Evolutionary conservation across 1,140 invertebrate genomes (phyloP), one percentile per base, ranked within the genome.

Genomic region (Scylla paramamosain): DNA sequence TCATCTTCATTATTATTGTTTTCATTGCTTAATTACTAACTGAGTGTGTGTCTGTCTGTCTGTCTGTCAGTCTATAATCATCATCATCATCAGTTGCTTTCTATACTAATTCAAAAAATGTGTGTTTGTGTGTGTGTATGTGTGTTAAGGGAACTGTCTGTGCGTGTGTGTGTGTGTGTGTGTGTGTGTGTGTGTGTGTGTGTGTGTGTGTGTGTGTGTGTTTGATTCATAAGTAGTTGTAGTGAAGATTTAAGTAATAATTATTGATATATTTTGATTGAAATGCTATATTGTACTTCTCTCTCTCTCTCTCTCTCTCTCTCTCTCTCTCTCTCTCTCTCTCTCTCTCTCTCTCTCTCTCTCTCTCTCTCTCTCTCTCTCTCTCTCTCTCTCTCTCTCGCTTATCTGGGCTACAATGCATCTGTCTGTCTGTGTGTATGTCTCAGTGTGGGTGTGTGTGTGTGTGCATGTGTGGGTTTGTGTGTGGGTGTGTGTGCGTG

Each of bases 251-350:
- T 52, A n/a, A n/a, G n/a, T n/a, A n/a, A n/a, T n/a, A n/a, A n/a
- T n/a, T n/a, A n/a, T 52, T 52, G 6, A 52, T 52, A 14, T 59
- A 59, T 59, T 59, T 4, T 59, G 52, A 59, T 59, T 59, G 20
- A 59, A 12, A 59, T 20, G 20, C 59, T 92, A 39, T 83, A n/a
- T n/a, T n/a, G n/a, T n/a, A n/a, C n/a, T n/a, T n/a, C n/a, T n/a
- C n/a, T n/a, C n/a, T 92, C 28, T 83, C 91, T 92, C 29, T 83
- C 59, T 92, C 91, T 83, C 91, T 92, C 59, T 91, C 52, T 92
- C 67, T 92, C 52, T 92, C 52, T 83, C 29, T 67, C 20, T 83
- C 59, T 83, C 77, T 93, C 29, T 93, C 91, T 93, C 59, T 93
- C 67, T 83, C 59, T 45, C 91, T 83, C 91, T 93, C 77, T 83